Base-by-base conservation (phyloP, 2,113 vertebrate genomes). In the Syrmaticus mikado region DNA sequence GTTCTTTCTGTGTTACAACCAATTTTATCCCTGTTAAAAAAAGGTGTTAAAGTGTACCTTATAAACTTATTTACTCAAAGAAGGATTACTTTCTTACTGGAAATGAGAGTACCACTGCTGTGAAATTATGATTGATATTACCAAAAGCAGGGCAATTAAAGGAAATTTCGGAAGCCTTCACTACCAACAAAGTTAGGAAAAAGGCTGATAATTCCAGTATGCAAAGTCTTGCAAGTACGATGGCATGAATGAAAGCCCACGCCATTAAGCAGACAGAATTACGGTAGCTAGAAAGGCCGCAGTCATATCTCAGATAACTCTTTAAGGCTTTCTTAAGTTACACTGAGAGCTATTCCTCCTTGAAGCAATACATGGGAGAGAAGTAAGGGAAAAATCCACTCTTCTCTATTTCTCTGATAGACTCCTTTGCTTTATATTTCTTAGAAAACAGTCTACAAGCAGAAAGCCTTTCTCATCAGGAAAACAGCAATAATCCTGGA, bases 1-100 rank as follows among this genome's bases (percentile, higher is more conserved):
- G 77, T 16, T 87, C 38, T 92, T 82, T 90, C 66, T 78, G 36
- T 16, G 85, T 66, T 93, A n/a, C 70, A 73, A 89, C 68, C 46
- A 82, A 70, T 70, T 79, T 90, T 72, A 45, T 62, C 65, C 40
- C 58, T 21, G 52, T 91, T 90, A 85, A 89, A 89, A 55, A 34
- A 90, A 28, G 9, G 41, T 67, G 57, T 36, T 73, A 48, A 90
- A 85, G 82, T 92, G 24, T 41, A 43, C 84, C 58, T 50, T 82
- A 70, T 34, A 77, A 73, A 7, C 32, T 53, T 68, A 28, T 86
- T 97, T 93, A 76, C 40, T 89, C 40, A 91, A 74, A 90, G 89
- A 22, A 53, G 13, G 3, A 89, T 46, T 46, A 61, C 17, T 85
- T 90, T 65, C 24, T 88, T 22, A 48, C 77, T 96, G 53, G 85